Evolutionary conservation across 30 jellyfish, hydroid and myxozoan species (phyloP).

Genomic region (Nemopilema nomurai): DNA sequence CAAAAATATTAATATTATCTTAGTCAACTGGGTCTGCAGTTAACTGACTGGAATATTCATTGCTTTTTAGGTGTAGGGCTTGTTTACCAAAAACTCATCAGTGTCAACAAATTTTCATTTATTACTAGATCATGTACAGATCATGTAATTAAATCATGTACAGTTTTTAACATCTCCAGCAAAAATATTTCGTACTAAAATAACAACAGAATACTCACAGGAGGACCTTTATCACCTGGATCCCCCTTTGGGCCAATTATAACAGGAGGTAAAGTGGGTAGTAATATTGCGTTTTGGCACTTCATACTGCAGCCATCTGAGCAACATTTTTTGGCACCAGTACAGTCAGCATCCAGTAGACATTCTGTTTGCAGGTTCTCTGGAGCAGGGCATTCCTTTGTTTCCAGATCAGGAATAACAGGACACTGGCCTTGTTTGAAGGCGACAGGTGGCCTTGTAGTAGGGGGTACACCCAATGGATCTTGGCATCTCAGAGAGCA

Average conservation of each 20-base stretch:
- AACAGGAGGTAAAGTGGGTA: conserved; percentile 24
- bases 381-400: conserved; percentile 59
- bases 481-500: neutral
- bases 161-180: no score
- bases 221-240: conserved; percentile 60
- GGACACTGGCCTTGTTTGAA: conserved; percentile 69
- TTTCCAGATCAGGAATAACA: neutral
- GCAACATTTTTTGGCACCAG: conserved; percentile 61
- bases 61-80: no score
- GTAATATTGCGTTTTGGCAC: conserved; percentile 12
- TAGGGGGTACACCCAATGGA: neutral
- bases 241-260: conserved; percentile 59
- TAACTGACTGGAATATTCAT: no score
- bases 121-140: no score
- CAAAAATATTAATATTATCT: no score
- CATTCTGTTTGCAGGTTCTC: conserved; percentile 55
- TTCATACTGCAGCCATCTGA: conserved; percentile 68
- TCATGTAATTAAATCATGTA: no score
- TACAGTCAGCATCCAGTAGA: conserved; percentile 56
- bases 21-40: no score
- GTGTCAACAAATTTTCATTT: no score
- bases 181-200: neutral
- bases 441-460: neutral
- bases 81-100: no score
- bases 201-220: conserved; percentile 25